Conservation (phyloP, 2,888 invertebrate genomes). For the Cephus pulcher region DNA sequence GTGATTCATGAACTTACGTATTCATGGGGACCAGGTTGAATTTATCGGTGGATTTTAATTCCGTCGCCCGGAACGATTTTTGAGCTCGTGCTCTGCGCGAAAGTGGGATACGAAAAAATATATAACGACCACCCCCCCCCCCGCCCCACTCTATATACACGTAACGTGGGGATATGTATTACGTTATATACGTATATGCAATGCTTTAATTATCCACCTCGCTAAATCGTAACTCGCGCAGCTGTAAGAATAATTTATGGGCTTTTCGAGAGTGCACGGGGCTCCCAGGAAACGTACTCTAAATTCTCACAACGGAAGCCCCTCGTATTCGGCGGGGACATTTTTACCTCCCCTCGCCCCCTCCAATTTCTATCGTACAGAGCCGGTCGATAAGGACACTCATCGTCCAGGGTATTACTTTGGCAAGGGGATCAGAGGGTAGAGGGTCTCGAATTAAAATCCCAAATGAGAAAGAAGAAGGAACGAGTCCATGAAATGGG, state of each 20-base stretch:
- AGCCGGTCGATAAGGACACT: neutral
- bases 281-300: neutral
- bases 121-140: neutral
- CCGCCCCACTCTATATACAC: no score
- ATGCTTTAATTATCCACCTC: neutral
- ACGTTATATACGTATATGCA: neutral
- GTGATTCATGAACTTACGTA: constrained; percentile 43
- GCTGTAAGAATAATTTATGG: neutral
- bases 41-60: constrained; percentile 13
- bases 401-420: neutral
- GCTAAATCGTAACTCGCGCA: neutral
- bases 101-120: neutral
- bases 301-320: neutral
- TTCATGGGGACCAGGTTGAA: constrained; percentile 16
- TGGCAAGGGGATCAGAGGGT: neutral
- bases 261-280: neutral
- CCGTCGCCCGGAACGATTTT: neutral
- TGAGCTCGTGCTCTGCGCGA: neutral
- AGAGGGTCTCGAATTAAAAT: constrained; percentile 1
- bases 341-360: neutral
- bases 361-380: neutral
- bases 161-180: neutral
- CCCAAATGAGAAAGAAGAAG: neutral
- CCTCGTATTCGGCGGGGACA: neutral
- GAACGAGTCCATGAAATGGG: neutral